Evolutionary conservation across 2,888 invertebrate genomes (phyloP), one percentile per base, ranked within the genome.

Genomic region (Erebia epiphron): DNA sequence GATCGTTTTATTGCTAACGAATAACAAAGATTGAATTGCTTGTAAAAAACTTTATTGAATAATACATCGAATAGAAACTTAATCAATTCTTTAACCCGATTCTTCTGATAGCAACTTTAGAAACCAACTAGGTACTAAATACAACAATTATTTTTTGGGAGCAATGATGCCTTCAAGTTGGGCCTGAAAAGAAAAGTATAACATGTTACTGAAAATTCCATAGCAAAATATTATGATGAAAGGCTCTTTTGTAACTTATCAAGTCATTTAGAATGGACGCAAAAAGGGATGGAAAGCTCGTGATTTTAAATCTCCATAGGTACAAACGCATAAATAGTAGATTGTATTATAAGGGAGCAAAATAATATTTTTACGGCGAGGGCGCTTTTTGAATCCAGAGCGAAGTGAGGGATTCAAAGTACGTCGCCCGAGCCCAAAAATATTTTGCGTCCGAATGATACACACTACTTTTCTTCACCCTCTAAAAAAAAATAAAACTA

Each of bases 141-240:
- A 41, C 68, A n/a, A 52, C 56, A 79, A 76, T 14, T 95, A 98
- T 91, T 98, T 98, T 94, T 98, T 98, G 43, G 98, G 98, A 69
- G 98, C 98, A 78, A 98, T 98, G 78, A 98, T 98, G 78, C 98
- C 98, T 92, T 98, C 98, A 76, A 98, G 93, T 94, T 98, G 98
- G 61, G 97, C 96, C 97, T 97, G 93, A 77, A 90, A 91, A 62
- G 26, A 62, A 21, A 66, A 8, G 14, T n/a, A 60, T 13, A 54
- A 14, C n/a, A 10, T 21, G 21, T 46, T 0, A 41, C 26, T n/a
- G 49, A 41, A 0, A 41, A 18, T 18, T 57, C 35, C 35, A 26
- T 1, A 41, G 3, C 26, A 21, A 13, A 18, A 10, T 18, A 41
- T 21, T 46, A 49, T 2, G 14, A 52, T 10, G 35, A n/a, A 16